Base-by-base conservation (phyloP, 1,140 invertebrate species). In the Calycopis cecrops region DNA sequence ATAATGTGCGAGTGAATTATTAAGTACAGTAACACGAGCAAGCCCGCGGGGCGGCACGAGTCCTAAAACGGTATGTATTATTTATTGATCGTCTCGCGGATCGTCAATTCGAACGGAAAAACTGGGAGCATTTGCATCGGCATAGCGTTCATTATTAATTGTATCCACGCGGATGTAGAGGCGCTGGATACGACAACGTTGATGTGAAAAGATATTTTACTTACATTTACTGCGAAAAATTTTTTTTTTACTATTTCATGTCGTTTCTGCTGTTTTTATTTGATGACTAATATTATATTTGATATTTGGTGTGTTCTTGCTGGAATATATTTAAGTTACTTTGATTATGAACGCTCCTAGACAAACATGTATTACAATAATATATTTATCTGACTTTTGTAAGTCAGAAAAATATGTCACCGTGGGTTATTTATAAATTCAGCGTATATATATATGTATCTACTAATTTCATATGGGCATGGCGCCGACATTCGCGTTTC, bases 71-170 rank as follows among this genome's bases (percentile, higher is more conserved):
- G 4, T 16, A 44, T 44, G 16, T 75, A 64, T 62, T 71, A 28
- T 28, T 69, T 66, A 76, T 81, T 77, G 76, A 81, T 79, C 73
- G 71, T 61, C 38, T 61, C 63, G 67, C 55, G 63, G 66, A 69
- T 76, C 71, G 74, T 73, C 76, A 65, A 73, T 78, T 79, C 68
- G 62, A 70, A 68, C 58, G 67, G 62, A 71, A 75, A 68, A 76
- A 72, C 66, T 63, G 69, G 68, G 66, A 64, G 63, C 67, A 69
- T 62, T 68, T 69, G 61, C 73, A 73, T 71, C 65, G 68, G 66
- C 60, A 67, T 66, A 54, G 62, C 55, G 60, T 79, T 75, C 72
- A 80, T 76, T 78, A 78, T 78, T 80, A 65, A 80, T 69, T 62
- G 53, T 28, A 28, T 28, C 55, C 62, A 42, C 62, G 44, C 7